Conservation (phyloP, 1,140 invertebrate species). For the Hycleus cichorii region DNA sequence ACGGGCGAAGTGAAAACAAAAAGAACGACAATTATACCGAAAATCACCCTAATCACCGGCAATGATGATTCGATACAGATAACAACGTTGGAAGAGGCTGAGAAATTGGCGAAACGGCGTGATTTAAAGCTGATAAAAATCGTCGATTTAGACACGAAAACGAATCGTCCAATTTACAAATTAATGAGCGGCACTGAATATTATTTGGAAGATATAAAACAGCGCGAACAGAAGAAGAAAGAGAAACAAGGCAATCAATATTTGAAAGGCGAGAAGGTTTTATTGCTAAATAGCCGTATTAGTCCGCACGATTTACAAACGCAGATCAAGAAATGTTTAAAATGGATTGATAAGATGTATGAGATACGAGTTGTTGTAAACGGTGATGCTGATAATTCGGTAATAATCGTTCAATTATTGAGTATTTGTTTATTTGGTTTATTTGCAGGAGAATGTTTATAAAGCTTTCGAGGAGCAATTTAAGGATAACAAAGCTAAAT, state of each 20-base stretch:
- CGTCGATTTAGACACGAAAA: constrained; percentile 53
- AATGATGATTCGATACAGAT: constrained; percentile 25
- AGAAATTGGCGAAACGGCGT: constrained; percentile 52
- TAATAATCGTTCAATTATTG: constrained; percentile 25
- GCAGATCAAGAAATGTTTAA: constrained; percentile 53
- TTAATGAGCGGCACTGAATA: constrained; percentile 42
- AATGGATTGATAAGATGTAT: constrained; percentile 53
- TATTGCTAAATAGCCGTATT: constrained; percentile 54
- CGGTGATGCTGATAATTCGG: constrained; percentile 44
- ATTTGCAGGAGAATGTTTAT: constrained; percentile 50
- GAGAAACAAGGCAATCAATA: constrained; percentile 21
- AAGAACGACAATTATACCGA: constrained; percentile 28
- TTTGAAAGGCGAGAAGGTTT: constrained; percentile 51
- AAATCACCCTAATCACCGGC: constrained; percentile 35
- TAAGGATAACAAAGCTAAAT: constrained; percentile 37
- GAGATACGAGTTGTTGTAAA: constrained; percentile 53
- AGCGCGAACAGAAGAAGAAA: constrained; percentile 32
- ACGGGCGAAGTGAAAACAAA: constrained; percentile 16
- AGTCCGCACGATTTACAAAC: constrained; percentile 55
- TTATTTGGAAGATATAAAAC: constrained; percentile 38
- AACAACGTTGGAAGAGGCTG: constrained; percentile 46
- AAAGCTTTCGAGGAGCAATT: constrained; percentile 45
- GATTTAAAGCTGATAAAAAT: constrained; percentile 59
- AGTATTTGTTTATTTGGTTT: neutral
- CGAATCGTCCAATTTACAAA: constrained; percentile 54